phyloP scores from a whole-genome alignment of 2,888 invertebrate genomes.

The Lasioglossum vierecki region DNA sequence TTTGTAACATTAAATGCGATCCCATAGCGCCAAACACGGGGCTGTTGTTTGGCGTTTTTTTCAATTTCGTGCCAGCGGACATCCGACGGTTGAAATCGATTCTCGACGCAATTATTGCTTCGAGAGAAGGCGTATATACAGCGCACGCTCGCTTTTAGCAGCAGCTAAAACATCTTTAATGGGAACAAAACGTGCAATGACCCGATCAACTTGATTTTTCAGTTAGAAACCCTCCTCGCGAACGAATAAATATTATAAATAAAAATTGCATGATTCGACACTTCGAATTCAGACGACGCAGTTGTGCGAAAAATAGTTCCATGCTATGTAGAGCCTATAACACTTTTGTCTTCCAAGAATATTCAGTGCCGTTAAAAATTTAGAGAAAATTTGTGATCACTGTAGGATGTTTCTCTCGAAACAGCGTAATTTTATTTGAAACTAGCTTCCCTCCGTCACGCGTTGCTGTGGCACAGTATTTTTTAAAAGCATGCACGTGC shows the following conservation, averaged over 20 bases:
- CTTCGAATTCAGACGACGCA: not conserved
- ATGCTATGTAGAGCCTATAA: not conserved
- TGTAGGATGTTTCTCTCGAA: not conserved
- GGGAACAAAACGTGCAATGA: not conserved
- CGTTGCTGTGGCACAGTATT: too few relatives aligned
- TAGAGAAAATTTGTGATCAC: too few relatives aligned
- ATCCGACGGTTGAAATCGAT: constrained; percentile 27
- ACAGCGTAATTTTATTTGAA: not conserved
- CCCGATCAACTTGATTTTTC: not conserved
- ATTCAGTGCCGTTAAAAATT: too few relatives aligned
- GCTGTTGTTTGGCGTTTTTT: constrained; percentile 39
- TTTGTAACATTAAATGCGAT: constrained; percentile 42
- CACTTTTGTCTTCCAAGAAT: too few relatives aligned
- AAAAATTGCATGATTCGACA: not conserved
- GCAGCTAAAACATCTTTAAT: not conserved
- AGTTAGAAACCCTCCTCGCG: not conserved
- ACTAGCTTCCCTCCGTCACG: too few relatives aligned
- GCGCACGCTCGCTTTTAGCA: not conserved
- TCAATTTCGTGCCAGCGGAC: constrained; percentile 28
- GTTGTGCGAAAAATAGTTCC: not conserved
- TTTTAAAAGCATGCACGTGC: too few relatives aligned
- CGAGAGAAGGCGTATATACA: not conserved
- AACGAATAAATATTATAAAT: not conserved
- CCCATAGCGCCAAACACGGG: constrained; percentile 30
- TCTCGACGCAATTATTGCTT: constrained; percentile 20